Evolutionary conservation across 1,140 invertebrate genomes (phyloP), one percentile per base, ranked within the genome.

Genomic region (Gryon sp.): DNA sequence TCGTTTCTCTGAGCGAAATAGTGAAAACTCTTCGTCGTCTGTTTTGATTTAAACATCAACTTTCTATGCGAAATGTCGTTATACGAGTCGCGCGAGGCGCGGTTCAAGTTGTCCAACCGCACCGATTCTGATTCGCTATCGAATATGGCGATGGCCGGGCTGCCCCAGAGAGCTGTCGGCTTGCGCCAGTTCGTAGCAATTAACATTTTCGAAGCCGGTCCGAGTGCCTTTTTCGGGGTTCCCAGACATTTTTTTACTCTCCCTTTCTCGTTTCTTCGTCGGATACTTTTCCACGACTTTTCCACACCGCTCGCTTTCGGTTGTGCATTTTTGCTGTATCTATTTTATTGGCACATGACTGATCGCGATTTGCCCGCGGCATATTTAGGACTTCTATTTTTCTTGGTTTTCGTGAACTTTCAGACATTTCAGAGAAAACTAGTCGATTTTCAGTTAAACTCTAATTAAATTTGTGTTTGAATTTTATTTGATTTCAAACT

Each of bases 31-130:
- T 41, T 65, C 50, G 32, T 18, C 15, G 32, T 53, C 26, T 66
- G 73, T 69, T 72, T 73, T 79, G 82, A 82, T 83, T 84, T 81
- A 82, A 83, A 83, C 81, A 70, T 82, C 78, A 80, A 78, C 83
- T 83, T 85, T 84, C 81, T 83, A 84, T 68, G 38, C 50, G 68
- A 52, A 77, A 65, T 59, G 68, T 77, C 60, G 68, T 55, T 69
- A 65, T 65, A 70, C 57, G 26, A 59, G 57, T 30, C 48, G 46
- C 24, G 50, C 34, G n/a, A n/a, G 55, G 30, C 59, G 28, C 22
- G 12, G 62, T 57, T 11, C 66, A 50, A 62, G 59, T 65, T 43
- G n/a, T n/a, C n/a, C n/a, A n/a, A n/a, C n/a, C 45, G 36, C 12
- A 18, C 30, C 30, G 24, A 46, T n/a, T n/a, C 38, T 48, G 74